Evolutionary conservation across 2,888 invertebrate species (phyloP).

Genomic region (Campaea margaritaria): DNA sequence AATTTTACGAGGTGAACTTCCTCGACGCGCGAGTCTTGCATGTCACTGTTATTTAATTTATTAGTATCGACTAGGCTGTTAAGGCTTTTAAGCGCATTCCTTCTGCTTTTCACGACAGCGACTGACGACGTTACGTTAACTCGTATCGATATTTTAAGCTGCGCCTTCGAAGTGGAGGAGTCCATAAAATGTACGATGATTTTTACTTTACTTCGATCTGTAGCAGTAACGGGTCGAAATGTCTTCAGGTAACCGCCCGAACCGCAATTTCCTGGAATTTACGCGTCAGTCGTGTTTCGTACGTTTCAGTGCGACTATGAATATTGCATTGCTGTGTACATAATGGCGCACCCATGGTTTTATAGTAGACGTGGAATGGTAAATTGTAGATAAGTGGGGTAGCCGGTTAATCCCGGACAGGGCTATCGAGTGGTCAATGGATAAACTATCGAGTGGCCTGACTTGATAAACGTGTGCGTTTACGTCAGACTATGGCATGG

Average conservation of each 20-base stretch:
- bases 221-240: slow-evolving; percentile 23
- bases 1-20: neutral
- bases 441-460: slow-evolving; percentile 18
- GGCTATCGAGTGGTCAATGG: slow-evolving; percentile 19
- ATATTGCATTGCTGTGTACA: slow-evolving; percentile 27
- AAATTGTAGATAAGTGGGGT: slow-evolving; percentile 31
- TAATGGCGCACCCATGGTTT: slow-evolving; percentile 15
- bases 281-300: slow-evolving; percentile 20
- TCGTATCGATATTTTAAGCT: slow-evolving; percentile 1
- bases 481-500: slow-evolving; percentile 11
- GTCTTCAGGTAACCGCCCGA: slow-evolving; percentile 20
- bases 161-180: neutral
- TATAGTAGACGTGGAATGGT: slow-evolving; percentile 26
- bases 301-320: slow-evolving; percentile 20
- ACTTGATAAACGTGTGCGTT: slow-evolving; percentile 16
- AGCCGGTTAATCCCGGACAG: slow-evolving; percentile 19
- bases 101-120: neutral
- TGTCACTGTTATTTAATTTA: slow-evolving; percentile 11
- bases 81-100: slow-evolving; percentile 4
- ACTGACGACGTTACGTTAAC: too few species aligned
- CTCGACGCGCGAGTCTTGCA: slow-evolving; percentile 1
- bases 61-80: neutral
- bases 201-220: slow-evolving; percentile 7
- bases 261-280: slow-evolving; percentile 28
- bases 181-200: slow-evolving; percentile 14